phyloP scores from a whole-genome alignment of 2,113 vertebrate species.

The Osmerus eperlanus region DNA sequence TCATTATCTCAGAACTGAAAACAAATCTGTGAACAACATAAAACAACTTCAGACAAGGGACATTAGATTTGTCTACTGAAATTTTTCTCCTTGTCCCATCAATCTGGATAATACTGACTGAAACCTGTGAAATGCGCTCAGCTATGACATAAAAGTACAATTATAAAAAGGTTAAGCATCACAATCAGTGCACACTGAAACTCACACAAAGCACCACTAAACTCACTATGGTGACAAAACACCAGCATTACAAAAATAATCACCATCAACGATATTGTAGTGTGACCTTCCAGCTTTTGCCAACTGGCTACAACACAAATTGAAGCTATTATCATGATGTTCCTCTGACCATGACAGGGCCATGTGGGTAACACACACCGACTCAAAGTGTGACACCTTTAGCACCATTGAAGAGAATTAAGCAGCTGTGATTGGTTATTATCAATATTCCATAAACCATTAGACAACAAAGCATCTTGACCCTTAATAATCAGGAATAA shows the following conservation, averaged over 20 bases:
- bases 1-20: slow-evolving; percentile 42
- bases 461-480: slow-evolving; percentile 33
- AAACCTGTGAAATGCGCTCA: slow-evolving; percentile 28
- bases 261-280: no score
- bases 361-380: slow-evolving; percentile 54
- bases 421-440: slow-evolving; percentile 52
- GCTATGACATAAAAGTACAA: slow-evolving; percentile 2
- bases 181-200: slow-evolving; percentile 37
- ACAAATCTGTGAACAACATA: slow-evolving; percentile 40
- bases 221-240: not conserved
- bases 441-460: not conserved
- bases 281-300: not conserved
- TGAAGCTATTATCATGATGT: slow-evolving; percentile 11
- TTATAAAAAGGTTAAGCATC: slow-evolving; percentile 8
- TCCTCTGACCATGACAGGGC: slow-evolving; percentile 51
- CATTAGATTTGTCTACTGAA: slow-evolving; percentile 15
- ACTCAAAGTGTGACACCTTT: slow-evolving; percentile 54
- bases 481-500: slow-evolving; percentile 30
- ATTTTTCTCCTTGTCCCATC: slow-evolving; percentile 15
- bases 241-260: no score
- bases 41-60: slow-evolving; percentile 7
- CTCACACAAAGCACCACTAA: slow-evolving; percentile 17
- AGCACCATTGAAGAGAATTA: slow-evolving; percentile 62
- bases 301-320: slow-evolving; percentile 9
- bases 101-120: slow-evolving; percentile 11